Percentiles rank a stretch among this genome's conserved stretches.
Conservation (phyloP, 1,140 invertebrate species). For the Lordiphosa stackelbergi region DNA sequence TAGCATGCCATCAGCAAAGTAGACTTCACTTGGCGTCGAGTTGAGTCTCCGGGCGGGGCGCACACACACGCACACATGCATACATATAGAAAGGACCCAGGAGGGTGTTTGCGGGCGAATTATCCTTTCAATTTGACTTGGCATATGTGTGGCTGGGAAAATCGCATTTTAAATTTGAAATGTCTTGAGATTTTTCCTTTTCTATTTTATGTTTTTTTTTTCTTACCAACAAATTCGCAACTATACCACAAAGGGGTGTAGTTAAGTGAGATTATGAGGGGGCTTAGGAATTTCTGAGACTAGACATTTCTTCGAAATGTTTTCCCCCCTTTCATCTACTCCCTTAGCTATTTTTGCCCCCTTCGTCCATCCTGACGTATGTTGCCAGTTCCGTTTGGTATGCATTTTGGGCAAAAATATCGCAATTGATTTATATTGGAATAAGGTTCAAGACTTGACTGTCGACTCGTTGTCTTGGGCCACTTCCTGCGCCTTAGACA, state of each 20-base stretch:
- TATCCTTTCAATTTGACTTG: constrained; percentile 77
- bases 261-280: too few relatives aligned
- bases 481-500: constrained; percentile 51
- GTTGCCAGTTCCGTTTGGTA: constrained; percentile 52
- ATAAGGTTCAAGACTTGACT: constrained; percentile 48
- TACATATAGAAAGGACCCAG: constrained; percentile 34
- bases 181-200: constrained; percentile 65
- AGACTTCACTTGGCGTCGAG: constrained; percentile 40
- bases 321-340: constrained; percentile 24
- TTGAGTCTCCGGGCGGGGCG: constrained; percentile 19
- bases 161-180: constrained; percentile 76
- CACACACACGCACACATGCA: constrained; percentile 20
- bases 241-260: too few relatives aligned
- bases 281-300: too few relatives aligned
- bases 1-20: constrained; percentile 69
- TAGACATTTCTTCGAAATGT: not conserved
- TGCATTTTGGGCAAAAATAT: constrained; percentile 35
- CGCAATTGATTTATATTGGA: constrained; percentile 75
- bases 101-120: constrained; percentile 77
- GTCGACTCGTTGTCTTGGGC: constrained; percentile 33
- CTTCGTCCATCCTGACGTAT: constrained; percentile 55
- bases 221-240: constrained; percentile 4
- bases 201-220: constrained; percentile 11
- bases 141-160: constrained; percentile 70
- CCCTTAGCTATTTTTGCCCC: constrained; percentile 44